phyloP scores from a whole-genome alignment of 2,113 vertebrate genomes.

The Lasiurus cinereus region DNA sequence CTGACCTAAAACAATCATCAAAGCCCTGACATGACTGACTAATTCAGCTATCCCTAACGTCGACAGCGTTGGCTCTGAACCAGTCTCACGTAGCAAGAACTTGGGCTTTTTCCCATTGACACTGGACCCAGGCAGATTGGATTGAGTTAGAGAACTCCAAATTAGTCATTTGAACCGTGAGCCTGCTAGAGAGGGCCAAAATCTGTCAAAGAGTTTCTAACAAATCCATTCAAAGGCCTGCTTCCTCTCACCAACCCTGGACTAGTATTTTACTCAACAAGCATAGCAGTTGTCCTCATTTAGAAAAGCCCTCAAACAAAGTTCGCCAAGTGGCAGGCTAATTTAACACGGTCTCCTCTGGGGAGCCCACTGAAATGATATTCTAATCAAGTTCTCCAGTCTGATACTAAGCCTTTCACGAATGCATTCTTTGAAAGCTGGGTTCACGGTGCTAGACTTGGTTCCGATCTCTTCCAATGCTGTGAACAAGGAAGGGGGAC shows the following conservation, averaged over 20 bases:
- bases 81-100: background rate
- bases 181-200: background rate
- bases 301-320: conserved; percentile 9
- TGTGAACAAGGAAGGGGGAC: background rate
- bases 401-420: conserved; percentile 43
- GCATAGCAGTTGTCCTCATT: conserved; percentile 25
- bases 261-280: background rate
- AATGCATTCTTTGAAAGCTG: conserved; percentile 40
- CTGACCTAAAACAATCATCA: conserved; percentile 14
- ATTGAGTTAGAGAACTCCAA: background rate
- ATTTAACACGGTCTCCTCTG: background rate
- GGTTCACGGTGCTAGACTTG: background rate
- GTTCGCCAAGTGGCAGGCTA: background rate
- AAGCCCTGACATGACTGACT: conserved; percentile 37
- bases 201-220: conserved; percentile 43
- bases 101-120: background rate
- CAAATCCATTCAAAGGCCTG: background rate
- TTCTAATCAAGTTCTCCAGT: conserved; percentile 26
- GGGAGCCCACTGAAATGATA: background rate
- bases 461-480: background rate
- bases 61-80: background rate
- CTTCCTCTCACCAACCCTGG: background rate
- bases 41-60: background rate
- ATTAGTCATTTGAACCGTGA: background rate
- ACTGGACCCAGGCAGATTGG: background rate